A percentile compares a stretch with the other conserved stretches of the same genome.
These are phyloP conservation scores for Hymenopus coronatus DNA, from an alignment of 2,888 invertebrate species.

Conservation along the genomic window DNA sequence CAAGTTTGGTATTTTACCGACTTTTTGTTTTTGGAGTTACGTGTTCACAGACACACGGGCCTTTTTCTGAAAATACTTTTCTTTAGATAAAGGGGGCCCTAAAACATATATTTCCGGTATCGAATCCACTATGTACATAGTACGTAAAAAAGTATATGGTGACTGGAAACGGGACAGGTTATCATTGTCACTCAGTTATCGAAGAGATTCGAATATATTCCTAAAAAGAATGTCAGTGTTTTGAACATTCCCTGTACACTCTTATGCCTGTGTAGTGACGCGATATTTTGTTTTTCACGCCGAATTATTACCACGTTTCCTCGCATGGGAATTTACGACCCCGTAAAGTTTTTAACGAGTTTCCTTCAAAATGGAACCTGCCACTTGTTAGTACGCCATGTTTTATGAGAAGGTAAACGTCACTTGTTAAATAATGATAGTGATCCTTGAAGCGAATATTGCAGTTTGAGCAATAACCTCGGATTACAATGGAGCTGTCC, in stretches of 20 bases:
- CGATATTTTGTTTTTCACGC: neutral
- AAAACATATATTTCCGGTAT: too few relatives aligned
- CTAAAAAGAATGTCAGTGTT: neutral
- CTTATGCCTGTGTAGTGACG: neutral
- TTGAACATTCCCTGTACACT: neutral
- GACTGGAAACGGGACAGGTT: too few relatives aligned
- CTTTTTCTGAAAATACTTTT: too few relatives aligned
- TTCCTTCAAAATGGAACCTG: neutral
- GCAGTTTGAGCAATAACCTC: neutral
- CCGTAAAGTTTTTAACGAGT: neutral
- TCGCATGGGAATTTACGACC: neutral
- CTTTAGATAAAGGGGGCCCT: too few relatives aligned
- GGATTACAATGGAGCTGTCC: neutral
- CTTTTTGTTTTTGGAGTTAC: too few relatives aligned
- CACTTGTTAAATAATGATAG: neutral
- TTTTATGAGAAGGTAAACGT: neutral
- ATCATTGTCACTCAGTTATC: too few relatives aligned
- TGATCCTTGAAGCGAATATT: neutral
- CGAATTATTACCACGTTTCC: neutral
- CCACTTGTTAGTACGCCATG: neutral
- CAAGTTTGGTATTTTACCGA: too few relatives aligned
- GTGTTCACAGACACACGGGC: too few relatives aligned
- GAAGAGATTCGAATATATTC: too few relatives aligned
- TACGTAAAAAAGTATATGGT: too few relatives aligned
- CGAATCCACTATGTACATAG: too few relatives aligned